Conservation (phyloP, 2,888 invertebrate species). For the Trypoxylon attenuatum region DNA sequence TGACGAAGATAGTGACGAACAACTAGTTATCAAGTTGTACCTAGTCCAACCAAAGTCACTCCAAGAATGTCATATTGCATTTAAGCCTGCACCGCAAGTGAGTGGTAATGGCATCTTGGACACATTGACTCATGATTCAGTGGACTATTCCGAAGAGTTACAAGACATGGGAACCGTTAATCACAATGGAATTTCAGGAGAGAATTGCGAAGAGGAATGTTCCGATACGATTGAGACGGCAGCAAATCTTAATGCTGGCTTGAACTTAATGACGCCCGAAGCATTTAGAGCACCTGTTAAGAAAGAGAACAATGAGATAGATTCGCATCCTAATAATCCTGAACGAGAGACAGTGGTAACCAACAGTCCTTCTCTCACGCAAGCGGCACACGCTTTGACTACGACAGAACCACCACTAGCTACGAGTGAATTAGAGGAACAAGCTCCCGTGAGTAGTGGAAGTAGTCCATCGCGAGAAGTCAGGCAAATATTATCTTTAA, state of each 20-base stretch:
- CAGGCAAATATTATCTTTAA: slow-evolving; percentile 87
- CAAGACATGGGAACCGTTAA: slow-evolving; percentile 62
- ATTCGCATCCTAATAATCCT: slow-evolving; percentile 66
- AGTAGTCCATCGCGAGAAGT: slow-evolving; percentile 94
- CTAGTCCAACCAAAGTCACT: slow-evolving; percentile 92
- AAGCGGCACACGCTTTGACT: slow-evolving; percentile 66
- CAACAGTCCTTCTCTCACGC: slow-evolving; percentile 65
- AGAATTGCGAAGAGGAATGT: slow-evolving; percentile 65
- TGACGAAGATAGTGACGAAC: slow-evolving; percentile 78
- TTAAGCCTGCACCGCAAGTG: slow-evolving; percentile 71
- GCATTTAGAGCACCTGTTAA: slow-evolving; percentile 83
- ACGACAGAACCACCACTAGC: slow-evolving; percentile 64
- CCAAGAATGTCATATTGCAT: slow-evolving; percentile 87
- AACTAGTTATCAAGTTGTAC: slow-evolving; percentile 79
- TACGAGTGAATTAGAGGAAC: slow-evolving; percentile 65
- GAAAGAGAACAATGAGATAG: slow-evolving; percentile 72
- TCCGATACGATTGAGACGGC: slow-evolving; percentile 69
- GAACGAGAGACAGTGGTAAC: slow-evolving; percentile 65
- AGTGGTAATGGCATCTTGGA: slow-evolving; percentile 61
- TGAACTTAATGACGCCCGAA: slow-evolving; percentile 91
- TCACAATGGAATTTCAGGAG: slow-evolving; percentile 66
- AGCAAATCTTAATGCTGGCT: slow-evolving; percentile 72
- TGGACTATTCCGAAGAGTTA: slow-evolving; percentile 66
- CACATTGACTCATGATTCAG: slow-evolving; percentile 66
- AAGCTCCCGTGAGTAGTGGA: slow-evolving; percentile 82